phyloP scores from a whole-genome alignment of 2,113 vertebrate species.

The Paracanthobrama guichenoti region DNA sequence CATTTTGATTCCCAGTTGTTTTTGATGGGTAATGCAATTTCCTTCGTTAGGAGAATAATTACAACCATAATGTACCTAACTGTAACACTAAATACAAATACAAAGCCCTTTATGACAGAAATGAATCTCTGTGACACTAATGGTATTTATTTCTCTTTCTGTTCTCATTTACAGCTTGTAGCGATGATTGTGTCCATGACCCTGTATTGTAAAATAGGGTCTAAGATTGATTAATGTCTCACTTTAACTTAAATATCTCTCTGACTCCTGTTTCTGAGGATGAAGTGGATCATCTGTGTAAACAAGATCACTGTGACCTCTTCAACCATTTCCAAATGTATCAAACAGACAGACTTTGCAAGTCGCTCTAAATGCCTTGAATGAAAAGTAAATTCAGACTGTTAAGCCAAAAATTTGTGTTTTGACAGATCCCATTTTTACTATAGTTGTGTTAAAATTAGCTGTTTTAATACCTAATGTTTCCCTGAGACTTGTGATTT shows the following conservation, averaged over 20 bases:
- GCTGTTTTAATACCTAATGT: not conserved
- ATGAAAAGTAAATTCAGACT: not conserved
- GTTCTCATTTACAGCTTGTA: constrained; percentile 62
- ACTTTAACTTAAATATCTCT: not conserved
- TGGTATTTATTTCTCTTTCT: not conserved
- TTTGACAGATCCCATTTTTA: not conserved
- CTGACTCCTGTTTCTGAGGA: not conserved
- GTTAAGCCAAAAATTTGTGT: not conserved
- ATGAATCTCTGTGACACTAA: not conserved
- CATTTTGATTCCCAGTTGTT: not conserved
- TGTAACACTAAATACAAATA: no score
- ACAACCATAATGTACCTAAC: not conserved
- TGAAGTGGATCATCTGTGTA: not conserved
- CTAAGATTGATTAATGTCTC: constrained; percentile 45
- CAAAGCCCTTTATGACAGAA: not conserved
- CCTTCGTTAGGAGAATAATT: not conserved
- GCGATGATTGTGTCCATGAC: constrained; percentile 75
- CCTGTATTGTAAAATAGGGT: constrained; percentile 69
- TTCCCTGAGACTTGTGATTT: not conserved
- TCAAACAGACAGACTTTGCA: not conserved
- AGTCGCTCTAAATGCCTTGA: not conserved
- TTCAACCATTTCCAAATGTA: not conserved
- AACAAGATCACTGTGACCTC: not conserved
- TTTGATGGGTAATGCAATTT: not conserved
- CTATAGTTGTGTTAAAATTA: not conserved